Percentiles rank a stretch among this genome's conserved stretches.
Conservation (phyloP, 2,113 vertebrate species). For the Oryzias woworae region DNA sequence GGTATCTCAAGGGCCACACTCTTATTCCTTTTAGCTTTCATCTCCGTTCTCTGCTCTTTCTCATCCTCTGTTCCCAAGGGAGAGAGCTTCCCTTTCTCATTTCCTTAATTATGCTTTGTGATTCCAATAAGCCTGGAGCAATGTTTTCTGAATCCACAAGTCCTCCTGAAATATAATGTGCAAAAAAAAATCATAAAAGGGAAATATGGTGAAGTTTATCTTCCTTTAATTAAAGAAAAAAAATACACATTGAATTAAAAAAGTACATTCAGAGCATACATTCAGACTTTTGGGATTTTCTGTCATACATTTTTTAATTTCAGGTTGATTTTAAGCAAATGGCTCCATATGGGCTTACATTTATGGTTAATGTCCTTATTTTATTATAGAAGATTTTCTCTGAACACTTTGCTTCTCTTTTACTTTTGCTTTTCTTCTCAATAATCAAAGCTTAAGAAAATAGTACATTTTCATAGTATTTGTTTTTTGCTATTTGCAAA, state of each 20-base stretch:
- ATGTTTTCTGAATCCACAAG: constrained; percentile 45
- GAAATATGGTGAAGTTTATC: background rate
- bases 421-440: background rate
- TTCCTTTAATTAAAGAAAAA: constrained; percentile 12
- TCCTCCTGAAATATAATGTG: constrained; percentile 16
- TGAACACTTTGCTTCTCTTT: background rate
- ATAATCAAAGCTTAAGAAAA: background rate
- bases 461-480: background rate
- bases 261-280: no score
- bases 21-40: constrained; percentile 46
- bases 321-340: no score
- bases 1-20: constrained; percentile 29
- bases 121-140: constrained; percentile 52
- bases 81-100: constrained; percentile 39
- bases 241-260: background rate
- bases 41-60: constrained; percentile 30
- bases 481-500: constrained; percentile 2
- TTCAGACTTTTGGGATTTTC: no score
- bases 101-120: constrained; percentile 62
- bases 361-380: no score
- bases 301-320: no score
- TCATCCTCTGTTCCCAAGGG: constrained; percentile 29
- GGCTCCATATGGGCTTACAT: no score
- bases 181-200: constrained; percentile 25
- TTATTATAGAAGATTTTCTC: no score